Evolutionary conservation across 2,797 vertebrate species (phyloP).

Genomic region (Dicrostonyx torquatus): DNA sequence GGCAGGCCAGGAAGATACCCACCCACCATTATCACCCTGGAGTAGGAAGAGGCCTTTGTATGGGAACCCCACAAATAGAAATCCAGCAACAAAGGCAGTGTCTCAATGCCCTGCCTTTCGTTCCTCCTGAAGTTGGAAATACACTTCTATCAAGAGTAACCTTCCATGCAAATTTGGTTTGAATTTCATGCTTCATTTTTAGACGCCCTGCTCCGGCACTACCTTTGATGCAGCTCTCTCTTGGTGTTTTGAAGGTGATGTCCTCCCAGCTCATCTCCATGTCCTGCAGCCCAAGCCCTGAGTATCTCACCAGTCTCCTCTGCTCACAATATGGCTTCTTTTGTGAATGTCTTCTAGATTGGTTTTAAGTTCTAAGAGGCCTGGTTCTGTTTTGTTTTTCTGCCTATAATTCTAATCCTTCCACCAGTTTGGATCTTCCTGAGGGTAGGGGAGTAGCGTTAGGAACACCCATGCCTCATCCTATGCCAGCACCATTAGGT

Average conservation of each 20-base stretch:
- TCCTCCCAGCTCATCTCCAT: not conserved
- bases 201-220: not conserved
- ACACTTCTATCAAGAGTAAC: not conserved
- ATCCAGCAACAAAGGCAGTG: not conserved
- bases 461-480: not conserved
- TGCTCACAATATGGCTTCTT: not conserved
- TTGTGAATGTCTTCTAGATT: not conserved
- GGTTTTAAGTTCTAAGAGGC: not conserved
- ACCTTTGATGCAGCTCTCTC: not conserved
- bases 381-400: not conserved
- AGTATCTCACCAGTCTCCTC: not conserved
- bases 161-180: not conserved
- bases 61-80: constrained; percentile 38
- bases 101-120: not conserved
- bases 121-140: not conserved
- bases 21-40: not conserved
- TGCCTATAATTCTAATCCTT: not conserved
- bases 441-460: too few relatives aligned
- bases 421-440: not conserved
- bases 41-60: constrained; percentile 23
- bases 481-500: not conserved
- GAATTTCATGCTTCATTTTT: not conserved
- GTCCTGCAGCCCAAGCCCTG: too few relatives aligned
- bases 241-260: not conserved
- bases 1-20: not conserved